Evolutionary conservation across 2,113 vertebrate genomes (phyloP).

Genomic region (Regulus satrapa): DNA sequence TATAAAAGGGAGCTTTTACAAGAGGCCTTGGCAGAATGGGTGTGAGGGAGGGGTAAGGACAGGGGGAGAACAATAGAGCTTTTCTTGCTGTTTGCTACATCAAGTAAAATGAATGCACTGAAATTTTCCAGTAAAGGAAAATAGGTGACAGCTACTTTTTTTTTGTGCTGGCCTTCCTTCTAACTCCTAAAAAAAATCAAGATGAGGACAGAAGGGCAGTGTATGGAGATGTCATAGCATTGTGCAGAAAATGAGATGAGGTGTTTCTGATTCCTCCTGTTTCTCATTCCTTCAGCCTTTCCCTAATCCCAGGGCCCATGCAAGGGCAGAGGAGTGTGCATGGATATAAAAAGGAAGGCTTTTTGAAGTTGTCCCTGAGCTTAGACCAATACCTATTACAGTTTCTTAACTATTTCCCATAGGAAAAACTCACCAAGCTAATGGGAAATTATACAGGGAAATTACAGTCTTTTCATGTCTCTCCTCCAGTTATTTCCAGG

Average conservation of each 20-base stretch:
- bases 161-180: not conserved
- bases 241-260: not conserved
- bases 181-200: not conserved
- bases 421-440: not conserved
- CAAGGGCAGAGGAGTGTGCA: not conserved
- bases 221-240: not conserved
- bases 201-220: not conserved
- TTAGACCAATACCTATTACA: not conserved
- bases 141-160: not conserved
- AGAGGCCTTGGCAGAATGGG: not conserved
- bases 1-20: conserved; percentile 30
- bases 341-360: not conserved
- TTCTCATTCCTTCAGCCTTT: not conserved
- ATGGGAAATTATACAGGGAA: not conserved
- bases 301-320: not conserved
- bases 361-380: not conserved
- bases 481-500: not conserved
- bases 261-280: not conserved
- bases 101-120: not conserved
- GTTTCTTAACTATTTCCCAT: not conserved
- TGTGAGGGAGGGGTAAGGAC: not conserved
- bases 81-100: not conserved
- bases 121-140: not conserved
- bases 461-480: not conserved
- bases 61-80: not conserved